phyloP scores from a whole-genome alignment of 2,113 vertebrate genomes.

The Stegostoma tigrinum region DNA sequence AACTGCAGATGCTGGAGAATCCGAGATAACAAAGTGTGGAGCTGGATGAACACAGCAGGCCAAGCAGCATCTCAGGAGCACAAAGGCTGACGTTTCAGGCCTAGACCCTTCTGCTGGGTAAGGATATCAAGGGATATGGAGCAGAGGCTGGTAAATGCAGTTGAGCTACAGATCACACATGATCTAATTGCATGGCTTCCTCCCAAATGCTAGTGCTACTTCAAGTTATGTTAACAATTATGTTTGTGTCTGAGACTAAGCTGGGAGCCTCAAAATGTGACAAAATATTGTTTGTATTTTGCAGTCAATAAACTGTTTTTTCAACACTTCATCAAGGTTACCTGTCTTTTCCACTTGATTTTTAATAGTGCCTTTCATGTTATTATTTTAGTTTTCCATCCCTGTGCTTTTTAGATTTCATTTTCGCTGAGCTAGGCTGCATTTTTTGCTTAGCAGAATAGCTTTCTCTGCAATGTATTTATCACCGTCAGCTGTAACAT shows the following conservation, averaged over 20 bases:
- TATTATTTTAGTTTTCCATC: neutral
- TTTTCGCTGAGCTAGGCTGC: neutral
- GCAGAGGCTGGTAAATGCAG: neutral
- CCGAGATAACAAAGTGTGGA: too few species aligned
- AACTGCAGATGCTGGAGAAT: too few species aligned
- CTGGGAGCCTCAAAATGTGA: too few species aligned
- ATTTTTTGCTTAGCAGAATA: neutral
- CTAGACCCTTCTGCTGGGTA: too few species aligned
- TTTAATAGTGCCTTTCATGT: neutral
- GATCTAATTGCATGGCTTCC: neutral
- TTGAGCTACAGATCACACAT: neutral
- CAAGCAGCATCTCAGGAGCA: too few species aligned
- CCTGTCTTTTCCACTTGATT: neutral
- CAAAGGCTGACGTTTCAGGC: too few species aligned
- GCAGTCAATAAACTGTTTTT: neutral
- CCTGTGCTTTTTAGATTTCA: neutral
- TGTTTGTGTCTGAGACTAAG: too few species aligned
- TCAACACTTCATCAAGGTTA: neutral
- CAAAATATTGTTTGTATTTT: neutral
- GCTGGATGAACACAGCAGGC: too few species aligned
- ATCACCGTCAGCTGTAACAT: neutral
- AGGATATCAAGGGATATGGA: neutral
- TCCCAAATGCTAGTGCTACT: too few species aligned
- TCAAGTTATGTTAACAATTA: too few species aligned
- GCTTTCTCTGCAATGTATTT: neutral